A percentile compares a stretch with the other conserved stretches of the same genome.
Conservation (phyloP, 2,888 invertebrate genomes). For the Halocaridina rubra region DNA sequence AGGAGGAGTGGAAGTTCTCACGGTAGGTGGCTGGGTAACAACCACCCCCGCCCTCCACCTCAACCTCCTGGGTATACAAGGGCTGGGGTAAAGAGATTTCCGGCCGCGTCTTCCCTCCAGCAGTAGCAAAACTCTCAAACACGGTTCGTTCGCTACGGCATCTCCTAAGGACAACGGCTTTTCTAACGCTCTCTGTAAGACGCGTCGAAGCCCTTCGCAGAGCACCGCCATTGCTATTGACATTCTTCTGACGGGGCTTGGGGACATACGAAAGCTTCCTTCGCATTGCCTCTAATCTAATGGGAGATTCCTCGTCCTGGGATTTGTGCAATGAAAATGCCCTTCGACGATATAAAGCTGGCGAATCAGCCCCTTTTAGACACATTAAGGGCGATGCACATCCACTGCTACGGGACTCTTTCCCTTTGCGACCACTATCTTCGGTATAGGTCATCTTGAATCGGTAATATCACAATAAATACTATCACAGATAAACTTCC, state of each 20-base stretch:
- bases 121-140: not conserved
- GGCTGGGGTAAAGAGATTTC: slow-evolving; percentile 19
- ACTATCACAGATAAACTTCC: too few relatives aligned
- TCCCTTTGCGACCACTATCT: not conserved
- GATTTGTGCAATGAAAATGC: slow-evolving; percentile 10
- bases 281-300: not conserved
- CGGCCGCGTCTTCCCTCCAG: slow-evolving; percentile 34
- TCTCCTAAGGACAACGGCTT: slow-evolving; percentile 24
- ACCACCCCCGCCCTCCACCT: not conserved
- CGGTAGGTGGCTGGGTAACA: too few relatives aligned
- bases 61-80: not conserved
- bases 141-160: slow-evolving; percentile 24
- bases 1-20: not conserved
- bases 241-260: not conserved
- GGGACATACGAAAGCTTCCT: not conserved
- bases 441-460: not conserved
- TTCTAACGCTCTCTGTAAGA: slow-evolving; percentile 3
- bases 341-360: slow-evolving; percentile 20
- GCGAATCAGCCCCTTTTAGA: slow-evolving; percentile 38
- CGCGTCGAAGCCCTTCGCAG: slow-evolving; percentile 28
- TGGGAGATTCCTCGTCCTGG: not conserved
- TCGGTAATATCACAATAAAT: not conserved
- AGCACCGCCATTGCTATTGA: slow-evolving; percentile 2
- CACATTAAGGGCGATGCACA: slow-evolving; percentile 43
- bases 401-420: not conserved